Evolutionary conservation across 2,113 vertebrate species (phyloP).

Genomic region (Ptilorrhoa leucosticta): DNA sequence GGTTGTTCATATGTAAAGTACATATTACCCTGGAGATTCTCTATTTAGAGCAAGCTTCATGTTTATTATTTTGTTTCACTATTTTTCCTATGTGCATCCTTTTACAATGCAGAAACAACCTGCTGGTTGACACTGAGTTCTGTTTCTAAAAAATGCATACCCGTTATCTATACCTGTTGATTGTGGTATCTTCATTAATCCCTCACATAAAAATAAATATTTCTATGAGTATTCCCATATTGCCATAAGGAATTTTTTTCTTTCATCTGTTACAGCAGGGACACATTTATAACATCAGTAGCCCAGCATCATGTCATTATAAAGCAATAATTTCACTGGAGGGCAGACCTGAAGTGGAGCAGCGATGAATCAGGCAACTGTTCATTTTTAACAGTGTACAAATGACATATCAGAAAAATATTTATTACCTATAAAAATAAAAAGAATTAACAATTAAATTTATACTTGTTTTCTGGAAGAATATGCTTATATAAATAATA

Average conservation of each 20-base stretch:
- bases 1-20: background rate
- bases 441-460: background rate
- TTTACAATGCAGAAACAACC: background rate
- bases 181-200: background rate
- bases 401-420: background rate
- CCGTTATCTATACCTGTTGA: rapidly evolving
- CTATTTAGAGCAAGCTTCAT: background rate
- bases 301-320: background rate
- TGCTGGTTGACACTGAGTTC: background rate
- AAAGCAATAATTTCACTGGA: background rate
- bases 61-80: background rate
- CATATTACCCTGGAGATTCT: background rate
- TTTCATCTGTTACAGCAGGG: background rate
- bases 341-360: background rate
- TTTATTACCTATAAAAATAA: background rate
- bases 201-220: background rate
- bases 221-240: background rate
- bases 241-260: background rate
- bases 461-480: background rate
- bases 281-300: background rate
- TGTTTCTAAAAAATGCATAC: rapidly evolving
- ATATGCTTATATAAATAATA: background rate
- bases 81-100: background rate
- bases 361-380: background rate
- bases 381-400: background rate